A percentile compares a stretch with the other conserved stretches of the same genome.
phyloP scores from a whole-genome alignment of 2,888 invertebrate genomes.

The Aphodius granarius region DNA sequence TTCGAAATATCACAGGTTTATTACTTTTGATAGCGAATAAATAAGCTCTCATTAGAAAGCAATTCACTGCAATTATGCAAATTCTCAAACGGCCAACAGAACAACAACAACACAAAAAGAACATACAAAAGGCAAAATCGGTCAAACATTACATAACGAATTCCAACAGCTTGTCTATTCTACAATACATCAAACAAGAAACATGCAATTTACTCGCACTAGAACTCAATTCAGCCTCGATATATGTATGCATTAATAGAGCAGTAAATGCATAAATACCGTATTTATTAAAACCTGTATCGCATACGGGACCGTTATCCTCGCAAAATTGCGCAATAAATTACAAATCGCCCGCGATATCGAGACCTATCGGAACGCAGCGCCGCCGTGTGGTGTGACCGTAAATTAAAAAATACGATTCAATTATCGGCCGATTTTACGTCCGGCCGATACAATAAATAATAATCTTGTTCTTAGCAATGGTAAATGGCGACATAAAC shows the following conservation, averaged over 20 bases:
- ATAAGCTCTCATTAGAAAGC: neutral
- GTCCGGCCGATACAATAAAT: neutral
- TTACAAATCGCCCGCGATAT: neutral
- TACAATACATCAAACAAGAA: neutral
- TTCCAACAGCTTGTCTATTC: neutral
- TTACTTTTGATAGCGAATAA: neutral
- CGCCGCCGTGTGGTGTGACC: neutral
- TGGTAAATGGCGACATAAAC: neutral
- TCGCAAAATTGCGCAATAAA: neutral
- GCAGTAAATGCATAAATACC: neutral
- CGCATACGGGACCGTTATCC: neutral
- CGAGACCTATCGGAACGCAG: neutral
- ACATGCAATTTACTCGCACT: neutral
- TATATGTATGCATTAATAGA: neutral
- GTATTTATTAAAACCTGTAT: neutral
- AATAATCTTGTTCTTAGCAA: neutral
- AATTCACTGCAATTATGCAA: neutral
- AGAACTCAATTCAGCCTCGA: neutral
- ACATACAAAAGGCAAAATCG: neutral
- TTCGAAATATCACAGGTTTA: too few relatives aligned
- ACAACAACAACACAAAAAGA: neutral
- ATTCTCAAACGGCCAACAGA: neutral
- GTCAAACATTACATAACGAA: neutral
- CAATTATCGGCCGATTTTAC: neutral
- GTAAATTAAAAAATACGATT: neutral